phyloP scores from a whole-genome alignment of 2,113 vertebrate genomes.

The Passer montanus region DNA sequence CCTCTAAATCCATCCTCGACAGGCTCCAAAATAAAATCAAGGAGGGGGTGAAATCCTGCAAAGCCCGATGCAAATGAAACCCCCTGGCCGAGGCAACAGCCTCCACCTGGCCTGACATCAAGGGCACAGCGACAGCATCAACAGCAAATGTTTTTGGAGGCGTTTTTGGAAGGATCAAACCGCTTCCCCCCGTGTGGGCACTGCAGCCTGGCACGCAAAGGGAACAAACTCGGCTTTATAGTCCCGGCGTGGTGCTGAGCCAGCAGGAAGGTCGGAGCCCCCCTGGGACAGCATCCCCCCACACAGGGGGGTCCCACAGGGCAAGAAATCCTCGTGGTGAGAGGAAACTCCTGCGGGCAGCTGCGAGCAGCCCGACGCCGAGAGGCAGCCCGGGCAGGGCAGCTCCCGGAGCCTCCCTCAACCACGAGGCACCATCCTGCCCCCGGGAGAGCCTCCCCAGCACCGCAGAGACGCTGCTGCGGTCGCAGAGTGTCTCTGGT shows the following conservation, averaged over 20 bases:
- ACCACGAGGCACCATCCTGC: not conserved
- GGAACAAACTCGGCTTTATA: constrained; percentile 48
- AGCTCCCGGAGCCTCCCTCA: not conserved
- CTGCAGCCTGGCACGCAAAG: not conserved
- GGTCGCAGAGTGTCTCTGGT: not conserved
- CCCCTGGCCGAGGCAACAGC: not conserved
- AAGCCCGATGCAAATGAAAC: not conserved
- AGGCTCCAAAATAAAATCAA: not conserved
- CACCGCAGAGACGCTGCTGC: not conserved
- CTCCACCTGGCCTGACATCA: constrained; percentile 45
- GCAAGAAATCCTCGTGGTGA: not conserved
- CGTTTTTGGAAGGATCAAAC: constrained; percentile 15
- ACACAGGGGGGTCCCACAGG: accelerated
- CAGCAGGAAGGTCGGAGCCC: not conserved
- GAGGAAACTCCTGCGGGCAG: not conserved
- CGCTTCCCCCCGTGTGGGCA: not conserved
- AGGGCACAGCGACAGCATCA: not conserved
- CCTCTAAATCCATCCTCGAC: not conserved
- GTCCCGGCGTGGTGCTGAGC: not conserved
- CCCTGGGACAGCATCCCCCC: accelerated
- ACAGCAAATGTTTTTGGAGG: constrained; percentile 38
- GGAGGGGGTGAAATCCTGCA: not conserved
- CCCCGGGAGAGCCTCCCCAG: not conserved
- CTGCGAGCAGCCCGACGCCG: not conserved
- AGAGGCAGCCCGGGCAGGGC: not conserved